These are phyloP conservation scores for Tarsius wallacei DNA, from an alignment of 2,797 vertebrate species.

Conservation along the genomic window DNA sequence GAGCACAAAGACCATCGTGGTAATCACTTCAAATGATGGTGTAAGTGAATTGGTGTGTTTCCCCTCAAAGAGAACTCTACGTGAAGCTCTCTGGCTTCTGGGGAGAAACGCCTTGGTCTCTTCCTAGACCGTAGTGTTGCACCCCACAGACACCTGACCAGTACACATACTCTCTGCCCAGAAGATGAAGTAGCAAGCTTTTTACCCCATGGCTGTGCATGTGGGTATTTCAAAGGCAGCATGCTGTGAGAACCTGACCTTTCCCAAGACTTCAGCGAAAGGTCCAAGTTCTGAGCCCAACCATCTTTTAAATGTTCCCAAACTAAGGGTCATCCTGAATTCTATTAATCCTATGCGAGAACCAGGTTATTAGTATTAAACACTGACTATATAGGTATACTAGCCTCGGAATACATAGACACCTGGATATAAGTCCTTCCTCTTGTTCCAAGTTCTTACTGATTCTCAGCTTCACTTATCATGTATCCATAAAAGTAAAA, in stretches of 20 bases:
- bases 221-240: neutral
- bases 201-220: neutral
- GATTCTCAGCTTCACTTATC: neutral
- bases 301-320: neutral
- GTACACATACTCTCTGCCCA: slow-evolving; percentile 22
- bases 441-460: neutral
- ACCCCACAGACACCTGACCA: neutral
- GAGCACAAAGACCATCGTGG: neutral
- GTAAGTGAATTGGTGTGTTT: slow-evolving; percentile 41
- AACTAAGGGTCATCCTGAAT: neutral
- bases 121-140: neutral
- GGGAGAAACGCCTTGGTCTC: neutral
- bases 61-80: neutral
- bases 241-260: slow-evolving; percentile 47
- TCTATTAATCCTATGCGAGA: neutral
- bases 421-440: neutral
- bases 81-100: neutral
- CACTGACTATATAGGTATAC: neutral
- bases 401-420: neutral
- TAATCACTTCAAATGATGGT: slow-evolving; percentile 4
- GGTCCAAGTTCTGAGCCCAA: neutral
- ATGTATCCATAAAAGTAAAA: neutral
- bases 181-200: slow-evolving; percentile 67
- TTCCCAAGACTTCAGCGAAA: slow-evolving; percentile 62
- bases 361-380: neutral